Base-by-base conservation (phyloP, 2,888 invertebrate genomes). In the Proisotoma minuta region DNA sequence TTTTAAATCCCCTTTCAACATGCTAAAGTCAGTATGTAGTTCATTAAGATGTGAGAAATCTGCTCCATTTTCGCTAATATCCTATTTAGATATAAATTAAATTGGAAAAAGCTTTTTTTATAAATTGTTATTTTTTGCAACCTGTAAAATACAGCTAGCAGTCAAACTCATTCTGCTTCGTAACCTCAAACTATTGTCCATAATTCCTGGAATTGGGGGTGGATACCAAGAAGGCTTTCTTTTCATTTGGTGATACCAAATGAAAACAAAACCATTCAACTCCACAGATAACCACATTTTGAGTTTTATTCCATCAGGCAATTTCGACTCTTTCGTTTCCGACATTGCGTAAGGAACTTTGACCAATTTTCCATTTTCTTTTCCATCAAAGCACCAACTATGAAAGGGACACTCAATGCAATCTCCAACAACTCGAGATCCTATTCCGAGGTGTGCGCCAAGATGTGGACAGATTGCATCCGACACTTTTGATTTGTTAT, bases 401-500 rank as follows among this genome's bases (percentile, higher is more conserved):
- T 94, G 93, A 78, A 93, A 94, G 0, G 93, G 93, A 74, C 93
- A 94, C 74, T 88, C 87, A 4, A 94, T 82, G 72, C 89, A 89
- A 74, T 87, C 84, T 0, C 81, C 78, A 4, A 77, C 73, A 0
- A 81, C 83, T 50, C 48, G 53, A 0, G 91, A 91, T 0, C 90
- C 91, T 0, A 87, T 81, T 0, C 84, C 90, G 75, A 94, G 78
- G 76, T 93, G 89, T 0, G 93, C 92, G 0, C 93, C 93, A 71
- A 93, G 79, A 76, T 94, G 93, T 0, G 93, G 91, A 73, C 93
- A 94, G 76, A 90, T 91, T 0, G 92, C 91, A n/a, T n/a, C n/a
- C n/a, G n/a, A n/a, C n/a, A n/a, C n/a, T n/a, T n/a, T n/a, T n/a
- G n/a, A n/a, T n/a, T n/a, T n/a, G n/a, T n/a, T n/a, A n/a, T n/a